These are phyloP conservation scores for Cheirogaleus medius DNA, from an alignment of 2,113 vertebrate species.

Conservation along the genomic window DNA sequence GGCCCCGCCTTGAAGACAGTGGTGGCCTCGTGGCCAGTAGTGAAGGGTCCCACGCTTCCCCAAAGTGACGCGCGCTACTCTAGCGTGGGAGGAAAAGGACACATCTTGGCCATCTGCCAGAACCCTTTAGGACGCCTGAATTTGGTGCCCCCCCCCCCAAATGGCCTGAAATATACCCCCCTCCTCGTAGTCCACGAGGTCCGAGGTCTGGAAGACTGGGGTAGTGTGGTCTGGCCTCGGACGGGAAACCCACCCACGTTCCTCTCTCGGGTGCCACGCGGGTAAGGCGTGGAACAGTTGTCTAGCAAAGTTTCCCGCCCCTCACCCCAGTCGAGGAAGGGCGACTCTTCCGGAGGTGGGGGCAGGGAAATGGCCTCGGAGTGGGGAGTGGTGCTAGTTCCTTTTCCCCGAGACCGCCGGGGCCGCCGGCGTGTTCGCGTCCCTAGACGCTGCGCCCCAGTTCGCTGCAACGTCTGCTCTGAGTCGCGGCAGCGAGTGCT, in stretches of 20 bases:
- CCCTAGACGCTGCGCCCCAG: not conserved
- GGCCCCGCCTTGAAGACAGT: not conserved
- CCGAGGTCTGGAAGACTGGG: not conserved
- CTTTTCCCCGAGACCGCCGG: not conserved
- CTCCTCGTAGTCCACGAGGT: not conserved
- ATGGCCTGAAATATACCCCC: not conserved
- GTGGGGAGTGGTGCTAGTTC: not conserved
- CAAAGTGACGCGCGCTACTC: slow-evolving; percentile 33
- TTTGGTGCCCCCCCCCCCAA: not conserved
- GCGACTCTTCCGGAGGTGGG: slow-evolving; percentile 52
- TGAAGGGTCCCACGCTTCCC: not conserved
- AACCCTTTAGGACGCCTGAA: slow-evolving; percentile 10
- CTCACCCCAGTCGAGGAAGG: not conserved
- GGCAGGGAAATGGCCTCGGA: not conserved
- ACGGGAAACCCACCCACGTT: slow-evolving; percentile 26
- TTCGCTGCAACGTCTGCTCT: slow-evolving; percentile 7
- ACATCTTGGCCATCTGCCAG: slow-evolving; percentile 52
- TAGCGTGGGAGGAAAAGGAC: slow-evolving; percentile 51
- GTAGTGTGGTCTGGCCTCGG: not conserved
- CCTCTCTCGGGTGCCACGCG: not conserved
- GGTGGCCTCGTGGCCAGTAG: not conserved
- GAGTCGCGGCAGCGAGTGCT: slow-evolving; percentile 16
- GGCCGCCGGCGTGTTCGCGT: not conserved
- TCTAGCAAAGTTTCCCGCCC: slow-evolving; percentile 47
- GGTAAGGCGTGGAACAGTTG: not conserved